These are phyloP conservation scores for Prolemur simus DNA, from an alignment of 2,113 vertebrate species.

Conservation along the genomic window DNA sequence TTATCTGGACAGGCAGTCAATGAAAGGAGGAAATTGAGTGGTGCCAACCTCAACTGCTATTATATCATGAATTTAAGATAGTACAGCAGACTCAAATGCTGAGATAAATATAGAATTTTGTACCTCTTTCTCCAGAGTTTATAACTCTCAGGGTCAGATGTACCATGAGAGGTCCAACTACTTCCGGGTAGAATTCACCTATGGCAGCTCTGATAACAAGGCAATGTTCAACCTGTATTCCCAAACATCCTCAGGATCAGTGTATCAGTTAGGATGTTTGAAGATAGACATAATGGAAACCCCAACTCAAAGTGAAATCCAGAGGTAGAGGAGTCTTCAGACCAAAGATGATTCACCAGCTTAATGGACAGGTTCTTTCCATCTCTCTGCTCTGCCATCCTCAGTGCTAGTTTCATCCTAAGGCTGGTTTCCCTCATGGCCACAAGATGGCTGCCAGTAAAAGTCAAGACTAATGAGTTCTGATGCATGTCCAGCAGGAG, in stretches of 20 bases:
- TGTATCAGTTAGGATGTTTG: background rate
- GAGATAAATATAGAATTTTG: constrained; percentile 23
- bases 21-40: constrained; percentile 33
- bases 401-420: background rate
- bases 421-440: background rate
- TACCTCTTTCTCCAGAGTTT: background rate
- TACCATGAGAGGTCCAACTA: background rate
- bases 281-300: background rate
- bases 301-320: background rate
- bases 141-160: background rate
- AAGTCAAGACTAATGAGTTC: background rate
- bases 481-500: background rate
- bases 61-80: constrained; percentile 16
- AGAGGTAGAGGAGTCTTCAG: background rate
- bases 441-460: constrained; percentile 13
- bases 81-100: background rate
- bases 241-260: background rate
- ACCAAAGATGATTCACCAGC: background rate
- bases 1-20: constrained; percentile 42
- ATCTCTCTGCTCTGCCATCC: background rate
- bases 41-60: background rate
- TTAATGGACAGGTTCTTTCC: background rate
- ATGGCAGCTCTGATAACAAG: background rate
- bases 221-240: background rate
- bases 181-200: background rate